Percentiles rank a stretch among this genome's conserved stretches.
phyloP scores from a whole-genome alignment of 2,888 invertebrate genomes.

The Lasioglossum calceatum region DNA sequence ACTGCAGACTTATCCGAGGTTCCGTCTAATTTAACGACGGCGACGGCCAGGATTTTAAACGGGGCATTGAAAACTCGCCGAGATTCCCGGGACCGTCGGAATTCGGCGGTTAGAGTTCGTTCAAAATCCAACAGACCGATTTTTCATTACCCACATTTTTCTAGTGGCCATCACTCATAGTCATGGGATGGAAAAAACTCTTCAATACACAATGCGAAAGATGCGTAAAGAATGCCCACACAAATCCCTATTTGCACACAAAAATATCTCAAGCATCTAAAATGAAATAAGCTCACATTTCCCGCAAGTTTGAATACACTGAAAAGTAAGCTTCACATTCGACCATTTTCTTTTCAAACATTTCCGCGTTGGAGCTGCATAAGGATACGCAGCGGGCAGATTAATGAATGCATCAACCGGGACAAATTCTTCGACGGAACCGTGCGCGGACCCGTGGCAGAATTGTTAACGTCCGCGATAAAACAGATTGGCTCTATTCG shows the following conservation, averaged over 20 bases:
- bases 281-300: background rate
- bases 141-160: too few species aligned
- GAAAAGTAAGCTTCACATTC: background rate
- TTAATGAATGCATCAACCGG: background rate
- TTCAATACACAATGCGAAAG: too few species aligned
- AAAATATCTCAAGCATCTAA: background rate
- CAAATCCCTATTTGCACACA: too few species aligned
- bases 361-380: background rate
- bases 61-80: background rate
- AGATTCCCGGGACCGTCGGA: background rate
- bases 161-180: too few species aligned
- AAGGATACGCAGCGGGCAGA: background rate
- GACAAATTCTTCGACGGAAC: background rate
- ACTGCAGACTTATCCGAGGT: constrained; percentile 39
- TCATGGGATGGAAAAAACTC: too few species aligned
- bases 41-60: background rate
- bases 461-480: constrained; percentile 22
- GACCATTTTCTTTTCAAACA: background rate
- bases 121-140: too few species aligned
- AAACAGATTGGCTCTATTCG: constrained; percentile 69
- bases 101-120: too few species aligned
- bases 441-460: background rate
- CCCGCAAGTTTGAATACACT: background rate
- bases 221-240: too few species aligned
- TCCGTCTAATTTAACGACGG: constrained; percentile 38